These are phyloP conservation scores for Cottoperca gobio DNA, from an alignment of 2,797 vertebrate species.

Conservation along the genomic window DNA sequence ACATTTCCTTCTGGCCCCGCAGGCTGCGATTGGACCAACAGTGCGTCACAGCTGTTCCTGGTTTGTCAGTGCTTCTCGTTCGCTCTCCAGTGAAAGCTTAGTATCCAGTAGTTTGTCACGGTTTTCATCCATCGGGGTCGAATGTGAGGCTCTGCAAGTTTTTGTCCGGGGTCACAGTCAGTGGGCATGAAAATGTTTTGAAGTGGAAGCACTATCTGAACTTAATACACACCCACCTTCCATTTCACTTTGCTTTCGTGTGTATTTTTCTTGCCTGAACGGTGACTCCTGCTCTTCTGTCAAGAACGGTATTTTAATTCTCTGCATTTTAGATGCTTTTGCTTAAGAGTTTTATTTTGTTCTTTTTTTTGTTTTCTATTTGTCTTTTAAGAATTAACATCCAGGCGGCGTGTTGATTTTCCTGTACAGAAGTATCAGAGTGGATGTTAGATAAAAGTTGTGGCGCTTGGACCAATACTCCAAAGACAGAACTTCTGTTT, in stretches of 20 bases:
- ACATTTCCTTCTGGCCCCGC: slow-evolving; percentile 43
- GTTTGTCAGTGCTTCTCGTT: slow-evolving; percentile 59
- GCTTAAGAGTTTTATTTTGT: slow-evolving; percentile 61
- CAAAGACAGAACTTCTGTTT: slow-evolving; percentile 67
- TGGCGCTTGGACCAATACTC: slow-evolving; percentile 73
- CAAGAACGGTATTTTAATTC: slow-evolving; percentile 73
- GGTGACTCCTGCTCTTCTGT: slow-evolving; percentile 53
- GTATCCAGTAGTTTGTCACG: slow-evolving; percentile 60
- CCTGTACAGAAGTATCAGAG: slow-evolving; percentile 73
- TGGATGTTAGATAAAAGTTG: slow-evolving; percentile 71
- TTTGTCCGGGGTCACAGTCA: slow-evolving; percentile 54
- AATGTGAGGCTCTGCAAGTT: slow-evolving; percentile 44
- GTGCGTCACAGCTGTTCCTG: slow-evolving; percentile 52
- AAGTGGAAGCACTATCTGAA: slow-evolving; percentile 61
- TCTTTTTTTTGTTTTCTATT: slow-evolving; percentile 35
- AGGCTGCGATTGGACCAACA: slow-evolving; percentile 69
- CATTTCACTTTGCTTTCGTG: slow-evolving; percentile 62
- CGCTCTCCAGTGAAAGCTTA: slow-evolving; percentile 59
- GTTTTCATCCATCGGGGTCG: slow-evolving; percentile 54
- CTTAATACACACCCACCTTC: slow-evolving; percentile 61
- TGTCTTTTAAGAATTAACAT: slow-evolving; percentile 61
- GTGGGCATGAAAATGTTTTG: slow-evolving; percentile 58
- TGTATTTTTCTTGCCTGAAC: slow-evolving; percentile 36
- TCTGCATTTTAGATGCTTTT: slow-evolving; percentile 77
- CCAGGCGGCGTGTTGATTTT: slow-evolving; percentile 55